Conservation (phyloP, 2,888 invertebrate species). For the Athalia circularis region DNA sequence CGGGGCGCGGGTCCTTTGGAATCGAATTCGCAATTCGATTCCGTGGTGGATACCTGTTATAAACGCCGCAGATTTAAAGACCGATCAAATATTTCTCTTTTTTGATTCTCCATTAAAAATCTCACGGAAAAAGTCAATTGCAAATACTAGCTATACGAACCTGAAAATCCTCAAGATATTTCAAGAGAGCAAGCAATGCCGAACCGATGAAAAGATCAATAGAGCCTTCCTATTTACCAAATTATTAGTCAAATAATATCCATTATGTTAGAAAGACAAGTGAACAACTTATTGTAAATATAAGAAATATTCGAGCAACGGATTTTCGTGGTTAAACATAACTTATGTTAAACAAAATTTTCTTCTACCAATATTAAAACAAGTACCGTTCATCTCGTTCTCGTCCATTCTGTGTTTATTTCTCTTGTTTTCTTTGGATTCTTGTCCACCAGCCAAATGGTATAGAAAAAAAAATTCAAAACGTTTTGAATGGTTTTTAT, state of each 20-base stretch:
- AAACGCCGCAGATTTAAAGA: neutral
- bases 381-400: no score
- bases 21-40: neutral
- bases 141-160: neutral
- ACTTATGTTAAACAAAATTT: neutral
- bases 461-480: neutral
- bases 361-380: neutral
- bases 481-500: conserved; percentile 18
- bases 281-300: conserved; percentile 34
- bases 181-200: neutral
- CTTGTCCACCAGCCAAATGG: neutral
- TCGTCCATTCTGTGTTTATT: no score
- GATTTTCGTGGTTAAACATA: conserved; percentile 18
- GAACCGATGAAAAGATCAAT: conserved; percentile 22
- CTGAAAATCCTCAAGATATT: neutral
- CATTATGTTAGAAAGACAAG: conserved; percentile 15
- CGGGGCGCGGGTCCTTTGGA: neutral
- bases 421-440: neutral
- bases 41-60: no score
- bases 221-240: conserved; percentile 18
- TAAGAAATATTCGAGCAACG: conserved; percentile 16
- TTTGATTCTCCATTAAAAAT: neutral
- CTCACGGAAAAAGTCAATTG: neutral
- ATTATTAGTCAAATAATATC: conserved; percentile 27
- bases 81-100: neutral